phyloP scores from a whole-genome alignment of 2,113 vertebrate species.

The Trochalopteron elliotii region DNA sequence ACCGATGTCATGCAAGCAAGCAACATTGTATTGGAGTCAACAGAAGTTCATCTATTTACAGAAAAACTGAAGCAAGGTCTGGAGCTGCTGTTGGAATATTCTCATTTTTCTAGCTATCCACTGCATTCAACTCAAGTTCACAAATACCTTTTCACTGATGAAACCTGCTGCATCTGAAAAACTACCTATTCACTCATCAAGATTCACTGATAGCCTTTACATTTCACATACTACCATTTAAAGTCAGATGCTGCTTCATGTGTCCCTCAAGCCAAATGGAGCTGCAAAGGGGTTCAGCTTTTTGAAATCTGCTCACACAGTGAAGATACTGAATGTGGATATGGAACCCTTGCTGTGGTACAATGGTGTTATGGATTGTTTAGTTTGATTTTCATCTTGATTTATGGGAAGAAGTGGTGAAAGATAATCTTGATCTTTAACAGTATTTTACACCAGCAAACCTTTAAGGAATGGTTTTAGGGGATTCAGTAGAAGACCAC shows the following conservation, averaged over 20 bases:
- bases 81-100: background rate
- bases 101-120: background rate
- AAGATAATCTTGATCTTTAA: background rate
- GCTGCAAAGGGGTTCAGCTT: background rate
- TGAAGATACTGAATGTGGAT: background rate
- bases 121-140: background rate
- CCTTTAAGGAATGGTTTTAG: background rate
- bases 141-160: background rate
- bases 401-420: background rate
- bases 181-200: background rate
- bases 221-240: background rate
- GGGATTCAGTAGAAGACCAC: background rate
- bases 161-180: background rate
- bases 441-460: background rate
- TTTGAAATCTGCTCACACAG: background rate
- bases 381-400: background rate
- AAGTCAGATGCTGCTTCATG: background rate
- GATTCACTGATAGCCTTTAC: background rate
- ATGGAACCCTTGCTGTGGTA: background rate
- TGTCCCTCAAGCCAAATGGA: background rate
- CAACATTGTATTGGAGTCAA: background rate
- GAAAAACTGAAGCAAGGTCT: background rate
- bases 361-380: background rate
- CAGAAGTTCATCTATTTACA: conserved; percentile 22
- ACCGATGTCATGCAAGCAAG: background rate